phyloP scores from a whole-genome alignment of 2,888 invertebrate species.

The Drosophila meridiana region DNA sequence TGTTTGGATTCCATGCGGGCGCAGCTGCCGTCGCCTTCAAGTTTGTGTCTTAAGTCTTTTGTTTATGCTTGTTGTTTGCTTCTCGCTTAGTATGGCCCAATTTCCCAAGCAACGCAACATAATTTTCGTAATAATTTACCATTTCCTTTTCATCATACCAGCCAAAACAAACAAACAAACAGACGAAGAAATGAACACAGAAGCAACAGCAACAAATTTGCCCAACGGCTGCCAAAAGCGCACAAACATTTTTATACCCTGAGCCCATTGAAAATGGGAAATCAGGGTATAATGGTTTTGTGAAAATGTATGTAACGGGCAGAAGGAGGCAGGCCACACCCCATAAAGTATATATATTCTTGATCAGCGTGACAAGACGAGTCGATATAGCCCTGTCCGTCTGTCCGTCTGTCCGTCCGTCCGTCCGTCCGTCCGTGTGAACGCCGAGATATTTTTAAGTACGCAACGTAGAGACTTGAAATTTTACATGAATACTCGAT shows the following conservation, averaged over 20 bases:
- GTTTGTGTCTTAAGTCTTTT: conserved; percentile 69
- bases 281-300: no score
- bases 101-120: conserved; percentile 52
- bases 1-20: conserved; percentile 45
- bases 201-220: conserved; percentile 35
- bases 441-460: no score
- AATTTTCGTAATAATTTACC: conserved; percentile 69
- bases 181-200: conserved; percentile 31
- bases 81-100: conserved; percentile 43
- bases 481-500: no score
- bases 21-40: conserved; percentile 35
- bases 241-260: conserved; percentile 16
- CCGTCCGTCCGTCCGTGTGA: no score
- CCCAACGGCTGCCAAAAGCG: conserved; percentile 18
- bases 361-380: no score
- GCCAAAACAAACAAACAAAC: conserved; percentile 15
- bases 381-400: no score
- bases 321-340: no score
- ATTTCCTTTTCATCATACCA: conserved; percentile 59
- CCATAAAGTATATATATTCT: no score
- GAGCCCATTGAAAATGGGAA: no score
- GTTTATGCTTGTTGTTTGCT: conserved; percentile 33
- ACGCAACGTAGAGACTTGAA: no score
- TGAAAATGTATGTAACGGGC: no score
- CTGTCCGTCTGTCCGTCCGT: no score